Base-by-base conservation (phyloP, 2,113 vertebrate genomes). In the Cavia aperea region DNA sequence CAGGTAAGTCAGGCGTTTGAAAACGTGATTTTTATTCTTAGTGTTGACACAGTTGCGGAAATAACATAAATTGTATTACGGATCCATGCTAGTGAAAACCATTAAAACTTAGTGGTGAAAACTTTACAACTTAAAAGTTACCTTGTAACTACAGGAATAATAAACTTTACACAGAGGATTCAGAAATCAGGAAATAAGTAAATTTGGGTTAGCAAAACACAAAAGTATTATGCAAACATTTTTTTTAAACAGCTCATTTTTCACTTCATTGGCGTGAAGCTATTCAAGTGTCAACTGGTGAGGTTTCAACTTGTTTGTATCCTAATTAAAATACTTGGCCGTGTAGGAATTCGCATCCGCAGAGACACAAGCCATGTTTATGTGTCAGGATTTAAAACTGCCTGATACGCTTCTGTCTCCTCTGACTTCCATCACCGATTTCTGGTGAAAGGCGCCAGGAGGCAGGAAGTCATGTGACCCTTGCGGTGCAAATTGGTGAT, bases 381-480 rank as follows among this genome's bases (percentile, higher is more conserved):
- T 33, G 49, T 70, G 36, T 86, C 77, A 66, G 90, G 7, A 85
- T 65, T 89, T 96, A 33, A 91, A 93, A 84, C 77, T n/a, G 66
- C 3, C 73, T 7, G 49, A 21, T 39, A 14, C 60, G 18, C 23
- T 91, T 94, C 93, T n/a, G 79, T 86, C 36, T 84, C 78, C 1
- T 10, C 63, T 63, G 54, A 66, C 92, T 96, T 96, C 94, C 85
- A 62, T 65, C 93, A 85, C 62, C 36, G 11, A 89, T 95, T 97
- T 92, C 92, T 96, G 89, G 72, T 94, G 95, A 88, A 86, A 94
- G 89, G 75, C 51, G 70, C 79, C 96, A 91, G 63, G 56, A 82
- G 56, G 51, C 60, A 91, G 73, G 58, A 31, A 94, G 93, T 60
- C 70, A 56, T 78, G 60, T 82, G 94, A 96, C 93, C 86, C 95